A percentile compares a stretch with the other conserved stretches of the same genome.
phyloP scores from a whole-genome alignment of 2,888 invertebrate species.

The Seira musarum region DNA sequence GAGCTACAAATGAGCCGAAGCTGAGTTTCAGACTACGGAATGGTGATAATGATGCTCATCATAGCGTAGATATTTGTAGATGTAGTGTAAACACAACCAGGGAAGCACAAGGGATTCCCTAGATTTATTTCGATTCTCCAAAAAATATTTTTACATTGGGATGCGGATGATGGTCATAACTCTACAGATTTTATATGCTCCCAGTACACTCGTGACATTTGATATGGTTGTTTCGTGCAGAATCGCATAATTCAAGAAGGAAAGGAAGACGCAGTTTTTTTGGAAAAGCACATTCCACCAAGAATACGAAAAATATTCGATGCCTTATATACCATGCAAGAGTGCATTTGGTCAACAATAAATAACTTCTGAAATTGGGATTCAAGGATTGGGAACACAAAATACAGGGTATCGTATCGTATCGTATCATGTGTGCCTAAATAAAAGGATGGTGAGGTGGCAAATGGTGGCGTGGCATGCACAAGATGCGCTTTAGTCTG shows the following conservation, averaged over 20 bases:
- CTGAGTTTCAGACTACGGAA: conserved; percentile 25
- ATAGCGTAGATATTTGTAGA: conserved; percentile 20
- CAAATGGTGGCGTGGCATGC: conserved; percentile 6
- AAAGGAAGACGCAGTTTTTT: too few species aligned
- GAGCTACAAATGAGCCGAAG: conserved; percentile 49
- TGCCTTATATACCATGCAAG: too few species aligned
- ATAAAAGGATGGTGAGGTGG: not conserved
- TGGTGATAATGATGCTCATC: conserved; percentile 14
- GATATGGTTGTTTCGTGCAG: conserved; percentile 57
- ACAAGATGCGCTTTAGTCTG: not conserved
- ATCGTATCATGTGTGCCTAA: too few species aligned
- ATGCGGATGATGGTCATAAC: conserved; percentile 34
- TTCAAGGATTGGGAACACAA: conserved; percentile 15
- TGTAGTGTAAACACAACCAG: conserved; percentile 1
- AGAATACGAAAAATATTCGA: not conserved
- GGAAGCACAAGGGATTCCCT: not conserved
- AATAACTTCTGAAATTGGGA: conserved; percentile 50
- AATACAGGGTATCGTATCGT: too few species aligned
- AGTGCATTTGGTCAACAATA: conserved; percentile 57
- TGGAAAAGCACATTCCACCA: conserved; percentile 14
- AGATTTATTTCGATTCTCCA: not conserved
- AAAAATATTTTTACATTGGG: conserved; percentile 6
- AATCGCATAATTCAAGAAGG: conserved; percentile 2
- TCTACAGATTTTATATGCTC: conserved; percentile 43
- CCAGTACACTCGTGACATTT: conserved; percentile 41